Evolutionary conservation across 2,797 vertebrate species (phyloP), one percentile per base, ranked within the genome.

Genomic region (Argyrosomus regius): DNA sequence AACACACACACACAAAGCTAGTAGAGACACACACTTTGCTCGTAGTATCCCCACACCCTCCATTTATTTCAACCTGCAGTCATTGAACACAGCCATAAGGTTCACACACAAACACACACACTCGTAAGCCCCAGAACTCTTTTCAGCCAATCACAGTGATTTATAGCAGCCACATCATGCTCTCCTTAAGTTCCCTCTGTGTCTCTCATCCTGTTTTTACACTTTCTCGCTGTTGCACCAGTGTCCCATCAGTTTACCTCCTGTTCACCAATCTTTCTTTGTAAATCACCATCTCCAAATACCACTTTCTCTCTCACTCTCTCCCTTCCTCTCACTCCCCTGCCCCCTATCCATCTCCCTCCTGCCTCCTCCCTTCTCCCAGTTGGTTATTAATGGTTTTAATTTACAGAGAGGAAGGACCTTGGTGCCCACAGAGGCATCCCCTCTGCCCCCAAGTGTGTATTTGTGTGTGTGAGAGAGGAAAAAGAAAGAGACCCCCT

Each of bases 361-460:
- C 79, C 78, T 72, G 61, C 57, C 35, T 43, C 56, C 71, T 69
- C 84, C 31, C 84, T 68, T 89, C 83, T 91, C 92, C 92, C 91
- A 88, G 88, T 94, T 92, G 89, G 88, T 97, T 97, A 98, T 97
- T 97, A 97, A 97, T 97, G 89, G 94, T 95, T 97, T 98, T 97
- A 96, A 98, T 98, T 97, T 98, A 96, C 94, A 91, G 94, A 80
- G 85, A 93, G 90, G 83, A 83, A 84, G 77, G 95, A 95, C 94
- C 89, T 93, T 95, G 93, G 93, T 89, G 91, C 87, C 94, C 95
- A 96, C 88, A 90, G 94, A 92, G 89, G 80, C 90, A 41, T 84
- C 82, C 84, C 87, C 85, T 86, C 75, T 85, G 83, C 88, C 92
- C 91, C 90, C 90, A 6, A 66, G 90, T 88, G 90, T 87, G 90